Conservation (phyloP, 53 echinoderm and acorn worm genomes). For the Stichopus horrens region DNA sequence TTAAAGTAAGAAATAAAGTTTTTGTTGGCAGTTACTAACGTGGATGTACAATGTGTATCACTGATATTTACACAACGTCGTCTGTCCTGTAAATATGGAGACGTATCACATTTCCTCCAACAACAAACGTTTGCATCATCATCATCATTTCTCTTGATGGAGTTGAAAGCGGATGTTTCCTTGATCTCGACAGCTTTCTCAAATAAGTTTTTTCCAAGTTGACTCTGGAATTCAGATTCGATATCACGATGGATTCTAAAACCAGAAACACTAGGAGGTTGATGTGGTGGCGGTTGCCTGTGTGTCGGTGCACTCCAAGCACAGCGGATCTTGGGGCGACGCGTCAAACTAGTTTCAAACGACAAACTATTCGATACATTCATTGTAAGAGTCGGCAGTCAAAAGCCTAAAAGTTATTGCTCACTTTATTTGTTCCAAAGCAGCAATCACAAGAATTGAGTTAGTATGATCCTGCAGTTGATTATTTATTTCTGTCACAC, state of each 20-base stretch:
- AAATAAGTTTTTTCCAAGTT: slow-evolving; percentile 86
- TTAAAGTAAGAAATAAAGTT: slow-evolving; percentile 79
- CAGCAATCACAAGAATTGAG: too few relatives aligned
- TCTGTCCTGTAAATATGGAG: slow-evolving; percentile 41
- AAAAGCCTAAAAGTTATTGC: too few relatives aligned
- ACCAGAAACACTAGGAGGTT: slow-evolving; percentile 28
- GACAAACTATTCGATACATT: background rate
- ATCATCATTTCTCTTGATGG: background rate
- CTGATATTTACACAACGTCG: slow-evolving; percentile 70
- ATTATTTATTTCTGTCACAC: too few relatives aligned
- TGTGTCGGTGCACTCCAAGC: slow-evolving; percentile 42
- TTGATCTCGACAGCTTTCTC: slow-evolving; percentile 69
- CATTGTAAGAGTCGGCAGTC: too few relatives aligned
- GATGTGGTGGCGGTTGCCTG: slow-evolving; percentile 19
- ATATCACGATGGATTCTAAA: slow-evolving; percentile 56
- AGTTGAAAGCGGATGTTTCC: background rate
- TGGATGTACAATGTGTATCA: slow-evolving; percentile 77
- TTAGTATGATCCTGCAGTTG: too few relatives aligned
- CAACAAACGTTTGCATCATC: background rate
- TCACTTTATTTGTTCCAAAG: too few relatives aligned
- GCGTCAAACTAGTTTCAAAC: background rate
- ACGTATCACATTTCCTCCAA: slow-evolving; percentile 14
- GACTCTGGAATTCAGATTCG: slow-evolving; percentile 91
- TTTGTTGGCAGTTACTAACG: slow-evolving; percentile 67
- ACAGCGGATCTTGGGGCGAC: slow-evolving; percentile 27